Conservation (phyloP, 37 sponge, comb jelly and placozoan species). For the Aplysina aerophoba region DNA sequence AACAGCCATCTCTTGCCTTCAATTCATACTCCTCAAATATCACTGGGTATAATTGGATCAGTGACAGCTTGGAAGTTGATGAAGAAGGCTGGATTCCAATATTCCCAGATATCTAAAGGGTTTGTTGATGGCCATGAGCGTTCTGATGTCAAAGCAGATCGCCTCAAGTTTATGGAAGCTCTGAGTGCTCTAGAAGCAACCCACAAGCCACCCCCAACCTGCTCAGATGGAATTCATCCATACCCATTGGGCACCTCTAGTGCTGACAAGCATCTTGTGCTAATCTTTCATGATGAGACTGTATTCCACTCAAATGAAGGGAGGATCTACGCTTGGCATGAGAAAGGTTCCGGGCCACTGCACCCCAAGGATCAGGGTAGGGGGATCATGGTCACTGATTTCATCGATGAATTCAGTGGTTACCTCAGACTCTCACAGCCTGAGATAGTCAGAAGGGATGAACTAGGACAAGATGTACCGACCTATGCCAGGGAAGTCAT, state of each 20-base stretch:
- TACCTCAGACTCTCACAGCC: neutral
- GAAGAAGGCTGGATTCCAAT: no score
- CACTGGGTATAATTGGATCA: no score
- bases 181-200: neutral
- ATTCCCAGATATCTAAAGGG: no score
- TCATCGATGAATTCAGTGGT: conserved; percentile 1
- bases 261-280: neutral
- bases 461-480: neutral
- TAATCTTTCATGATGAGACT: conserved; percentile 17
- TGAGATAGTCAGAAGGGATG: neutral
- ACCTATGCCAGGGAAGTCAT: neutral
- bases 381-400: conserved; percentile 12
- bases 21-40: no score
- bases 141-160: neutral
- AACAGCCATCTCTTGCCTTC: no score
- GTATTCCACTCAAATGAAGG: conserved; percentile 24
- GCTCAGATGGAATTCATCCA: neutral
- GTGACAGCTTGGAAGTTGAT: no score
- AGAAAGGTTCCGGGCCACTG: neutral
- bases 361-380: neutral
- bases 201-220: neutral
- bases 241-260: neutral
- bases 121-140: conserved; percentile 29
- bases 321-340: neutral
- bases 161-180: neutral